phyloP scores from a whole-genome alignment of 2,888 invertebrate species.

The Zaprionus lineosus region DNA sequence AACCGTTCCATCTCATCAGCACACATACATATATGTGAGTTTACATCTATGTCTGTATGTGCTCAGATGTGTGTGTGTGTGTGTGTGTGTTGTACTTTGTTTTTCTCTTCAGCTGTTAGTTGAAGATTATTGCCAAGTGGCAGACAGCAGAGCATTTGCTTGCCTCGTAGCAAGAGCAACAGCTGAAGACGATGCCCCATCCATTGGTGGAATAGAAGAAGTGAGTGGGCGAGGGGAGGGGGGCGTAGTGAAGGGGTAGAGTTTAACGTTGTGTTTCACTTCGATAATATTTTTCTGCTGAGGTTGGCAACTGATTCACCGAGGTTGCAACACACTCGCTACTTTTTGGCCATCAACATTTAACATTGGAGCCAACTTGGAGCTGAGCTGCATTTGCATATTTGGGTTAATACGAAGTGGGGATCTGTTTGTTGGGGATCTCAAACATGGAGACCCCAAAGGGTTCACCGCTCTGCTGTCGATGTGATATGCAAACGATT shows the following conservation, averaged over 20 bases:
- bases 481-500: conserved; percentile 39
- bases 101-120: conserved; percentile 48
- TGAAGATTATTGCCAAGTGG: conserved; percentile 67
- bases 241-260: not conserved
- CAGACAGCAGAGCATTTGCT: conserved; percentile 51
- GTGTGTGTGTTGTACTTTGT: conserved; percentile 24
- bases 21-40: no score
- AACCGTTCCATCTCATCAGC: conserved; percentile 48
- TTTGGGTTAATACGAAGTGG: conserved; percentile 29
- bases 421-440: conserved; percentile 11
- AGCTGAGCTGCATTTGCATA: conserved; percentile 42
- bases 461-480: conserved; percentile 5
- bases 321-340: conserved; percentile 55
- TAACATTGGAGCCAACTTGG: not conserved
- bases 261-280: conserved; percentile 26
- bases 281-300: conserved; percentile 59
- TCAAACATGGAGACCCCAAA: no score
- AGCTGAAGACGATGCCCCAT: conserved; percentile 41
- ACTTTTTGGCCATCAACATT: conserved; percentile 34
- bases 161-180: conserved; percentile 38
- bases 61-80: conserved; percentile 4
- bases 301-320: conserved; percentile 41
- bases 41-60: conserved; percentile 31
- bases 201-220: no score
- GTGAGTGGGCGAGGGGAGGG: not conserved